Conservation (phyloP, 2,113 vertebrate species). For the Gasterosteus nipponicus region DNA sequence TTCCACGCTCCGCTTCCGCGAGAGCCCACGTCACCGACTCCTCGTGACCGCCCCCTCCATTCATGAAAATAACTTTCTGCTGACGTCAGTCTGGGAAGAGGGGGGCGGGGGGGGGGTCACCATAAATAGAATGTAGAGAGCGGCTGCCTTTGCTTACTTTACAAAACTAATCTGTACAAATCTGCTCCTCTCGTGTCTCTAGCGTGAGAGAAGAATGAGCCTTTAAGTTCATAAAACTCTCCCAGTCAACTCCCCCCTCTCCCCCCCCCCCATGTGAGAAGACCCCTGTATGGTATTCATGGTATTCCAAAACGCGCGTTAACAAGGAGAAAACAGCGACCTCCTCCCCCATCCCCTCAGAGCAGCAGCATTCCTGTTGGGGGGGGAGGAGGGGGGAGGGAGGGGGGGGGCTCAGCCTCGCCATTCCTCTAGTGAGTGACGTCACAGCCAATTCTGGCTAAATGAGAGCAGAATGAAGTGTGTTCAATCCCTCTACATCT, state of each 20-base stretch:
- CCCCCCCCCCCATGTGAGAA: background rate
- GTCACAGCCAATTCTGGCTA: constrained; percentile 71
- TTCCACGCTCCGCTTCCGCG: constrained; percentile 87
- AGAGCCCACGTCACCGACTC: constrained; percentile 82
- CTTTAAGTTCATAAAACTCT: background rate
- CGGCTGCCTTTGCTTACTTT: constrained; percentile 70
- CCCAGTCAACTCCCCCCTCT: too few species aligned
- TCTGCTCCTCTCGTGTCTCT: constrained; percentile 6
- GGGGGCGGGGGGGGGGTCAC: constrained; percentile 59
- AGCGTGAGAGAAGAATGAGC: background rate
- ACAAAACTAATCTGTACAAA: constrained; percentile 63
- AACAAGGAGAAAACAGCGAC: constrained; percentile 47
- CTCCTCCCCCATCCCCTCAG: constrained; percentile 43
- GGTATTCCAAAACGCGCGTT: constrained; percentile 61
- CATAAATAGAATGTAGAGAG: constrained; percentile 82
- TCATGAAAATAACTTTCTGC: constrained; percentile 88
- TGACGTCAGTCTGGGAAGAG: constrained; percentile 82
- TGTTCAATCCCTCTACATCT: constrained; percentile 36
- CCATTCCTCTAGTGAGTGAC: background rate
- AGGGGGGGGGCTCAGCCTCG: too few species aligned
- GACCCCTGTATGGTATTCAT: constrained; percentile 31
- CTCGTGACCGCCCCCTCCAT: constrained; percentile 88
- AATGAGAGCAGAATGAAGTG: constrained; percentile 60
- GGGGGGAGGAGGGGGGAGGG: too few species aligned
- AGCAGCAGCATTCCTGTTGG: constrained; percentile 68